Base-by-base conservation (phyloP, 2,797 vertebrate species). In the Microchirus variegatus region DNA sequence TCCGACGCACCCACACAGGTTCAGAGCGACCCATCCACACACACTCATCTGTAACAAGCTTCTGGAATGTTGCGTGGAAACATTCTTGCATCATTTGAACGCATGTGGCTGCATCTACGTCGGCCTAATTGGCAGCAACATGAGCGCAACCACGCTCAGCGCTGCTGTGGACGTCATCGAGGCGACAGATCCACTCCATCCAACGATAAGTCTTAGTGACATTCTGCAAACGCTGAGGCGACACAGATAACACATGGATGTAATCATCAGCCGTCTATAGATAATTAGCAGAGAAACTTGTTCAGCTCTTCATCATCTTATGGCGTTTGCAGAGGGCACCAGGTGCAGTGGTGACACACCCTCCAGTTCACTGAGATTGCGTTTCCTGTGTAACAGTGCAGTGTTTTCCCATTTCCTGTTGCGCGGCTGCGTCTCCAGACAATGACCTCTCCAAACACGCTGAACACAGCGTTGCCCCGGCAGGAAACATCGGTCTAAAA, bases 341-440 rank as follows among this genome's bases (percentile, higher is more conserved):
- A 82, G 81, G 70, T 42, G 9, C 37, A 37, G 37, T 51, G 40
- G 37, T 51, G 49, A 55, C 57, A 80, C 75, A 40, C 42, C 47
- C 73, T 73, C 47, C 16, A 31, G 46, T 77, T 86, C 56, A 71
- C 31, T 79, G 50, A 78, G 62, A 65, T 56, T 70, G 38, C 44
- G 66, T 77, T 85, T 85, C 75, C 85, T 77, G 78, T 77, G 77
- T 75, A 47, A 48, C 46, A 16, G 38, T 72, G 59, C 64, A 67
- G 62, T n/a, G 52, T 80, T 83, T 83, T 87, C 59, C 70, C 54
- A 58, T 82, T 91, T 90, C 81, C 81, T 77, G 64, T 70, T 40
- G 22, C 0, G 19, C 38, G 52, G 62, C 14, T 0, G 11, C 45
- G 26, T 60, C 58, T 65, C 54, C 35, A 67, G 79, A 80, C 65